Percentiles rank a stretch among this genome's conserved stretches.
phyloP scores from a whole-genome alignment of 2,797 vertebrate species.

The Pachyuromys duprasi region DNA sequence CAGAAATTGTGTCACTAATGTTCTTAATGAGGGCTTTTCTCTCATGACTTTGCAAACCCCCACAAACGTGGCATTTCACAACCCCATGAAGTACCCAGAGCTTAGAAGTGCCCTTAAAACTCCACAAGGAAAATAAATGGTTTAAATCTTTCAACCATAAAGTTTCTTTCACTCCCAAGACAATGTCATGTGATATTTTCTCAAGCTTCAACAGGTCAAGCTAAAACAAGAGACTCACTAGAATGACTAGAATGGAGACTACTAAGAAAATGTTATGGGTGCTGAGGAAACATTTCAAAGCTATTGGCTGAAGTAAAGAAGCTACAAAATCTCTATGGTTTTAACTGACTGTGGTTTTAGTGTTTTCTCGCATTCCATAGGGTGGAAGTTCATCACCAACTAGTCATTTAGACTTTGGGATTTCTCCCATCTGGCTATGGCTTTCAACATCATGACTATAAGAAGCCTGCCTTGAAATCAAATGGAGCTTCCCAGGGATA shows the following conservation, averaged over 20 bases:
- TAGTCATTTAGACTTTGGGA: background rate
- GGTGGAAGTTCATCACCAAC: background rate
- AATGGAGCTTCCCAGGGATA: background rate
- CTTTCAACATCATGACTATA: background rate
- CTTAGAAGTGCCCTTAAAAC: background rate
- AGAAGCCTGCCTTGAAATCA: background rate
- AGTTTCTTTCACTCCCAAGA: background rate
- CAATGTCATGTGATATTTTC: background rate
- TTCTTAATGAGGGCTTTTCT: background rate
- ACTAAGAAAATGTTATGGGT: background rate
- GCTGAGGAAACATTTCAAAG: background rate
- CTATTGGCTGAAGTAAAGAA: background rate
- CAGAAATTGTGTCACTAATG: too few relatives aligned
- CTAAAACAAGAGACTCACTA: background rate
- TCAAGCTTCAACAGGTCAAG: background rate
- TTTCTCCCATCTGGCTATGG: background rate
- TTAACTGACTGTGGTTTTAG: background rate
- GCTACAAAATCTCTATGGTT: background rate
- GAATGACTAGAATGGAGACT: background rate
- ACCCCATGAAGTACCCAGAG: background rate
- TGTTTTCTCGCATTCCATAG: background rate
- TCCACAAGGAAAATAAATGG: background rate
- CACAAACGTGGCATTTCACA: rapidly evolving
- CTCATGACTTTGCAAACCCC: background rate
- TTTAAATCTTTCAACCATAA: background rate